Evolutionary conservation across 2,888 invertebrate species (phyloP), one percentile per base, ranked within the genome.

Genomic region (Eupithecia inturbata): DNA sequence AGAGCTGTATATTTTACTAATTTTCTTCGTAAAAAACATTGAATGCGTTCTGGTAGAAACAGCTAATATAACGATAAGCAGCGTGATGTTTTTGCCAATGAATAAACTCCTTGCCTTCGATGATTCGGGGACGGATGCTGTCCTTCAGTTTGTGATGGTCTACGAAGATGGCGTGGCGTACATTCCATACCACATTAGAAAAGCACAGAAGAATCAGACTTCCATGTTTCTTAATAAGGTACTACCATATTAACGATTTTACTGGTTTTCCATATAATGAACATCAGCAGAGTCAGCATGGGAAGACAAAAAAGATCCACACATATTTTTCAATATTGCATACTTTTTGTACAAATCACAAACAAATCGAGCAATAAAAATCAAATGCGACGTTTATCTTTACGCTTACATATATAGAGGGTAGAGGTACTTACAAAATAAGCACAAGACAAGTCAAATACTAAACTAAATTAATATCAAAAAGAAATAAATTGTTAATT

Each of bases 91-190:
- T 53, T 10, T n/a, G n/a, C 53, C 53, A 3, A 3, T 53, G 1
- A 22, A 53, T 10, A 53, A 53, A 53, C 31, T 16, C 3, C 26
- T 19, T 19, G 33, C 19, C 7, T 6, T 63, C 16, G 19, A 31
- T 10, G 33, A 33, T 3, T 28, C 19, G 10, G 63, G 28, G 33
- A 63, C 28, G 63, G 19, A 31, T 3, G 28, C 19, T 2, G 9
- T 19, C 6, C 33, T 10, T n/a, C 33, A 10, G 9, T 19, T 63
- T 1, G 63, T 63, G 63, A 33, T 63, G 19, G 63, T 63, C 10
- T 63, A 63, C 31, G 63, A 63, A 31, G 63, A n/a, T 7, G 63
- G 63, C 31, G 63, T 63, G 19, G 63, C 63, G 19, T 31, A 31
- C 31, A 63, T 63, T 33, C 63, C 63, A n/a, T 3, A 3, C 9